Percentiles rank a stretch among this genome's conserved stretches.
Conservation (phyloP, 2,888 invertebrate genomes). For the Anaspis maculata region DNA sequence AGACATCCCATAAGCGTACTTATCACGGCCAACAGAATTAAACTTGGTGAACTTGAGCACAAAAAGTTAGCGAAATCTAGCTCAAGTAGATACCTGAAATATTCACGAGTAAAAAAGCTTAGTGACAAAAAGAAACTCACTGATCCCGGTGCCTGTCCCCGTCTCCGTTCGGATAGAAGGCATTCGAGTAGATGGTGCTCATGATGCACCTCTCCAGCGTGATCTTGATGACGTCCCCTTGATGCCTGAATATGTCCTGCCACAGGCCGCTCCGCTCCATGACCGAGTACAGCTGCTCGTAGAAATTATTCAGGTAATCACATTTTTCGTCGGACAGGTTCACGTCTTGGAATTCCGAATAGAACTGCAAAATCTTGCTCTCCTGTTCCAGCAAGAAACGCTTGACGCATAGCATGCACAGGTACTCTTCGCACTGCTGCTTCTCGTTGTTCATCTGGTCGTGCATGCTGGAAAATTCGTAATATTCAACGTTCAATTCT, state of each 20-base stretch:
- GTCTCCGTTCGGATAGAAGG: slow-evolving; percentile 95
- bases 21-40: no score
- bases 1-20: no score
- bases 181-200: slow-evolving; percentile 83
- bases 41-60: no score
- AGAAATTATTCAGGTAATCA: slow-evolving; percentile 75
- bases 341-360: slow-evolving; percentile 69
- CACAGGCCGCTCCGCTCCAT: slow-evolving; percentile 64
- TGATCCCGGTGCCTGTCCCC: slow-evolving; percentile 88
- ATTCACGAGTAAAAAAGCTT: no score
- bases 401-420: slow-evolving; percentile 67
- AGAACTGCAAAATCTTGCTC: slow-evolving; percentile 63
- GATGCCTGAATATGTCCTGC: slow-evolving; percentile 62
- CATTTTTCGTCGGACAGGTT: slow-evolving; percentile 86
- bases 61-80: no score
- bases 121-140: no score
- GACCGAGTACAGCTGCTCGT: slow-evolving; percentile 60
- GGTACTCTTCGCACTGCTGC: slow-evolving; percentile 62
- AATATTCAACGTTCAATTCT: no score
- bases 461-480: slow-evolving; percentile 40
- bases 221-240: slow-evolving; percentile 67
- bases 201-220: slow-evolving; percentile 89
- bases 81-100: no score
- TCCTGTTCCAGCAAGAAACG: slow-evolving; percentile 76
- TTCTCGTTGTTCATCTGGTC: slow-evolving; percentile 60